Base-by-base conservation (phyloP, 1,140 invertebrate genomes). In the Teleopsis dalmanni region DNA sequence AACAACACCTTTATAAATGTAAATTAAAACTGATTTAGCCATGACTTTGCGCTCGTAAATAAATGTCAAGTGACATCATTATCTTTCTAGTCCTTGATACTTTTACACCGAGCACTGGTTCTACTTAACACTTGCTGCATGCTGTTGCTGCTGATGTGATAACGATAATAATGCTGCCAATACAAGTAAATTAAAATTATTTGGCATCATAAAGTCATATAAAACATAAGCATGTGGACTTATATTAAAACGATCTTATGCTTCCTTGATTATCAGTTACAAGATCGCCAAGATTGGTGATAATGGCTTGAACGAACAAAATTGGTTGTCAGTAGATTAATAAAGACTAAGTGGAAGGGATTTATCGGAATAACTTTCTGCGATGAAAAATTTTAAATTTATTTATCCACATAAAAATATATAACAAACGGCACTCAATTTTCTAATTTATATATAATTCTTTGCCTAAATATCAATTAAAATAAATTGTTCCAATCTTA, bases 1-100 rank as follows among this genome's bases (percentile, higher is more conserved):
- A 62, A 64, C 59, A 65, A 65, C 62, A 65, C 59, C 59, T 65
- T 65, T 60, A 65, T 65, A 65, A 65, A 65, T 65, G 62, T 65
- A 65, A 65, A 65, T 65, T 65, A 65, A 62, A 65, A 61, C 62
- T 65, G 62, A 62, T 65, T 65, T 65, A 65, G 62, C 62, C 60
- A 60, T 56, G 26, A 16, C 27, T 29, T 16, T 43, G 59, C 56
- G 57, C 62, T 65, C 62, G 62, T 65, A 65, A 65, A 65, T 65
- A 65, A 65, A 65, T 62, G 62, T 62, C 62, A 65, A 65, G 62
- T 65, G 62, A 65, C 62, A 65, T 65, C 62, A 65, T 65, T 65
- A 65, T 65, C 41, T 25, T 31, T 43, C 25, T 43, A 29, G 41
- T 19, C 25, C 16, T 4, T 43, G 16, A 0, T 43, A 7, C 21